These are phyloP conservation scores for Papilio glaucus DNA, from an alignment of 1,140 invertebrate species.

Conservation along the genomic window DNA sequence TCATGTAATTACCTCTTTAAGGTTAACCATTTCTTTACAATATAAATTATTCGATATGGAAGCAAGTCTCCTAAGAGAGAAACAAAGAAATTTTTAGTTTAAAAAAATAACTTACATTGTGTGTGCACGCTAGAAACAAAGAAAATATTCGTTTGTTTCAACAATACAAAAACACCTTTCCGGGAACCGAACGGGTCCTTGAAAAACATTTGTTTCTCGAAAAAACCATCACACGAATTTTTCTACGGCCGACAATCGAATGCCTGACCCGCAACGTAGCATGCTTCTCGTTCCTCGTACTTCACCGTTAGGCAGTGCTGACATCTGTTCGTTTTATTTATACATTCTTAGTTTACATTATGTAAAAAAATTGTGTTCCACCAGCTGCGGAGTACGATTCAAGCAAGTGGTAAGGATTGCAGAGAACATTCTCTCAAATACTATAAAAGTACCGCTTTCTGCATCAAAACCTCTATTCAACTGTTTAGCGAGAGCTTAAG, in stretches of 20 bases:
- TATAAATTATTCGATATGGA: slow-evolving; percentile 13
- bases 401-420: no score
- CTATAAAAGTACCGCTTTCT: no score
- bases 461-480: no score
- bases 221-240: slow-evolving; percentile 4
- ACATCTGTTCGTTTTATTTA: background rate
- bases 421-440: no score
- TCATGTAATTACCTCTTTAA: slow-evolving; percentile 12
- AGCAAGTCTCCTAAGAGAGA: background rate
- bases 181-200: background rate
- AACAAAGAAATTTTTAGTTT: background rate
- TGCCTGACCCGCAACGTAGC: background rate
- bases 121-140: background rate
- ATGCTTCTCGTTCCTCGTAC: background rate
- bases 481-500: no score
- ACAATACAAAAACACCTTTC: background rate
- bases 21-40: slow-evolving; percentile 21
- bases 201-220: background rate
- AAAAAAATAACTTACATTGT: slow-evolving; percentile 4
- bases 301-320: background rate
- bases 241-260: background rate
- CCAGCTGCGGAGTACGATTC: no score
- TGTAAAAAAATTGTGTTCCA: no score
- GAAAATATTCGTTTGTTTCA: background rate
- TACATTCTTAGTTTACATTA: background rate